Evolutionary conservation across 1,140 invertebrate species (phyloP).

Genomic region (Chironomus tepperi): DNA sequence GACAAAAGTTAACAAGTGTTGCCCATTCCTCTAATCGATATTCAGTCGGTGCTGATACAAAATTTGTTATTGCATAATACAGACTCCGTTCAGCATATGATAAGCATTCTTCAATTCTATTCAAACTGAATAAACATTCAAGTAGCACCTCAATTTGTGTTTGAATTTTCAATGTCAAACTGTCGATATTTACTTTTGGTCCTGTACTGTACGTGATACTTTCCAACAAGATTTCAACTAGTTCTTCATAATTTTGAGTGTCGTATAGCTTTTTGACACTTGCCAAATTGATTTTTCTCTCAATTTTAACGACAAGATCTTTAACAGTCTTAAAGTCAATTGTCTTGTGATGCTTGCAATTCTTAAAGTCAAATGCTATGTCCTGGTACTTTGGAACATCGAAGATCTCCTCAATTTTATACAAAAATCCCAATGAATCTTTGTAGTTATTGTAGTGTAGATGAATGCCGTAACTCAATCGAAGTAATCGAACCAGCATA

Average conservation of each 20-base stretch:
- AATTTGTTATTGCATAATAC: slow-evolving; percentile 51
- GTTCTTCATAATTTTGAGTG: slow-evolving; percentile 51
- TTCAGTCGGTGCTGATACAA: slow-evolving; percentile 43
- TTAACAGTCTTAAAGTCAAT: slow-evolving; percentile 26
- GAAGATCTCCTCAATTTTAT: slow-evolving; percentile 13
- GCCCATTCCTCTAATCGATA: slow-evolving; percentile 53
- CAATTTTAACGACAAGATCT: slow-evolving; percentile 30
- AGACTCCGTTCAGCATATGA: slow-evolving; percentile 66
- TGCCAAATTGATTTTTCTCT: slow-evolving; percentile 32
- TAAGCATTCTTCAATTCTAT: slow-evolving; percentile 54
- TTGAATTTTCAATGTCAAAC: slow-evolving; percentile 31
- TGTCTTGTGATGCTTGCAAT: slow-evolving; percentile 26
- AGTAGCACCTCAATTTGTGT: slow-evolving; percentile 53
- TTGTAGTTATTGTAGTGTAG: slow-evolving; percentile 2
- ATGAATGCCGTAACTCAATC: neutral
- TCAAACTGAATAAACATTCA: slow-evolving; percentile 57
- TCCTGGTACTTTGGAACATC: slow-evolving; percentile 10
- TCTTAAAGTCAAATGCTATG: slow-evolving; percentile 28
- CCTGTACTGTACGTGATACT: slow-evolving; percentile 42
- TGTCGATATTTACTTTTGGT: slow-evolving; percentile 45
- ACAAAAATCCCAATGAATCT: neutral
- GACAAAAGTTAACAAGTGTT: slow-evolving; percentile 53
- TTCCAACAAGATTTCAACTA: slow-evolving; percentile 54
- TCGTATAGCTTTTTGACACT: slow-evolving; percentile 50
- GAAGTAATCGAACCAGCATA: neutral